phyloP scores from a whole-genome alignment of 2,113 vertebrate species.

The Apaloderma vittatum region DNA sequence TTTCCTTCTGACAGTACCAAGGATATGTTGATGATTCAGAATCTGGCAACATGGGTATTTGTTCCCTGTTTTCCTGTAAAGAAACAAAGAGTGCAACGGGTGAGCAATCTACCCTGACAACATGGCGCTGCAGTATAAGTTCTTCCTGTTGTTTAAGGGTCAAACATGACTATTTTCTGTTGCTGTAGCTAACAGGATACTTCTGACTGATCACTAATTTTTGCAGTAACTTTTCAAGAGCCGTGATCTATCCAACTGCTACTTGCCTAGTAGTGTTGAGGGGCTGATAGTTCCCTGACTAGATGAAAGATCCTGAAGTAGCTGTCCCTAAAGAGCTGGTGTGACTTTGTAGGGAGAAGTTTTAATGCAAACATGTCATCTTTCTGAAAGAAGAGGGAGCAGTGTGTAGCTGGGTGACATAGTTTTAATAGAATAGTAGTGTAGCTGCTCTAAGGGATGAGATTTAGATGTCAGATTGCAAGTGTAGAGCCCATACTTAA shows the following conservation, averaged over 20 bases:
- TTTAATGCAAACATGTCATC: not conserved
- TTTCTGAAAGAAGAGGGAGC: not conserved
- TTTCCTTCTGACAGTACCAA: not conserved
- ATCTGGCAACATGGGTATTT: not conserved
- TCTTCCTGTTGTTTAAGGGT: not conserved
- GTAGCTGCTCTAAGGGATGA: not conserved
- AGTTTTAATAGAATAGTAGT: not conserved
- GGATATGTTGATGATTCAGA: not conserved
- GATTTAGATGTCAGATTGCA: not conserved
- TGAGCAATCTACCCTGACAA: not conserved
- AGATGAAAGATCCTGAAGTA: not conserved
- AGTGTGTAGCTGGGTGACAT: not conserved
- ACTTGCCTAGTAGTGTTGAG: not conserved
- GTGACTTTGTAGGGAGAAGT: not conserved
- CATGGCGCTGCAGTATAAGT: not conserved
- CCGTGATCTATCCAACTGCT: not conserved
- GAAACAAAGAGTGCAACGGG: not conserved
- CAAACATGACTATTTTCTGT: not conserved
- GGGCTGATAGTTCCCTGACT: not conserved
- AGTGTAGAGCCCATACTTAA: not conserved
- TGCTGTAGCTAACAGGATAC: not conserved
- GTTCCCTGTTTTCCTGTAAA: not conserved
- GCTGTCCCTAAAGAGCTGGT: not conserved
- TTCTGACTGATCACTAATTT: not conserved
- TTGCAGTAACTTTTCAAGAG: not conserved